These are phyloP conservation scores for Bombus confusus DNA, from an alignment of 1,140 invertebrate genomes.

Conservation along the genomic window DNA sequence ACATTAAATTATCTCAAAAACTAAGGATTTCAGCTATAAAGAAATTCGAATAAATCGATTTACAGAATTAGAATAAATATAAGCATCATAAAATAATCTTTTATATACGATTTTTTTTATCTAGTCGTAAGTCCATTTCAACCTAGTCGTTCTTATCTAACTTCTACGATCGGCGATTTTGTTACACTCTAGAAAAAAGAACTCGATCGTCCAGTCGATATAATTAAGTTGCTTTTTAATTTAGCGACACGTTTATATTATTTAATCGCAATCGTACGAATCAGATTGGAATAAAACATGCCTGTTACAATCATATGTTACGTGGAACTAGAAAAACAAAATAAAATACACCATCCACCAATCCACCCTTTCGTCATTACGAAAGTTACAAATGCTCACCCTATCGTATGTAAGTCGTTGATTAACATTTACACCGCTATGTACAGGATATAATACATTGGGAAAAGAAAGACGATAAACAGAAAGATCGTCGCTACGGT, in stretches of 20 bases:
- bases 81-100: not conserved
- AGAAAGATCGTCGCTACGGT: conserved; percentile 52
- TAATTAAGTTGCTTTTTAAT: not conserved
- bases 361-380: conserved; percentile 62
- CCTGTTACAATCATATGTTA: conserved; percentile 50
- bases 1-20: not conserved
- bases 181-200: not conserved
- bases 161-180: not conserved
- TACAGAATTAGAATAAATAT: not conserved
- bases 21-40: not conserved
- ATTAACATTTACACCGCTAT: conserved; percentile 77
- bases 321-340: conserved; percentile 50
- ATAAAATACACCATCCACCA: conserved; percentile 62
- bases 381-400: conserved; percentile 74
- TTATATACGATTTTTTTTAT: not conserved
- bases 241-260: conserved; percentile 41
- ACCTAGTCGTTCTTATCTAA: not conserved
- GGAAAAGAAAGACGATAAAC: conserved; percentile 48
- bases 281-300: conserved; percentile 13
- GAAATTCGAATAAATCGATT: not conserved
- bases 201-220: not conserved
- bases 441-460: conserved; percentile 74
- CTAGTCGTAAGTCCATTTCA: not conserved
- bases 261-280: conserved; percentile 16
- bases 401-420: conserved; percentile 65